A percentile compares a stretch with the other conserved stretches of the same genome.
Conservation (phyloP, 2,888 invertebrate genomes). For the Hydriomena furcata region DNA sequence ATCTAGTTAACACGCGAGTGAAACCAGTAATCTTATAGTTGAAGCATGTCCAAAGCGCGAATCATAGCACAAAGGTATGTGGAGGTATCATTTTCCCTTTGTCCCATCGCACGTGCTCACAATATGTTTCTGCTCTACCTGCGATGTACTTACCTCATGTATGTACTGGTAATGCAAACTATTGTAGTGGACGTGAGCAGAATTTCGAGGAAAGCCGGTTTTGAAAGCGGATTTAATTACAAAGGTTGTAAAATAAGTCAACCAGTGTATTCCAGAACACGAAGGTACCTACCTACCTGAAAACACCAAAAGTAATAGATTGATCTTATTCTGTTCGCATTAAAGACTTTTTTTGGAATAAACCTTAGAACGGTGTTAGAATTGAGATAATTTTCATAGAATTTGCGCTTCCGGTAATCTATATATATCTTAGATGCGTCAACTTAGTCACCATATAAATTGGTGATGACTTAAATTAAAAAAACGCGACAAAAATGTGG, state of each 20-base stretch:
- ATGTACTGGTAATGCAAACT: conserved; percentile 25
- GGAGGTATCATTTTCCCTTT: conserved; percentile 30
- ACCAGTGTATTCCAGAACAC: not conserved
- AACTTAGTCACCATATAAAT: no score
- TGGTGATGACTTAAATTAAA: no score
- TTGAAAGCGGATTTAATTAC: conserved; percentile 19
- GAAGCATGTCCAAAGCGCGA: conserved; percentile 1
- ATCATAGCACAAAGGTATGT: conserved; percentile 20
- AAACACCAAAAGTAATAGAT: no score
- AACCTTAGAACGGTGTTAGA: no score
- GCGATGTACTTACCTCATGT: conserved; percentile 13
- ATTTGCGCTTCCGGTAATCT: no score
- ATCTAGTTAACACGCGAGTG: no score
- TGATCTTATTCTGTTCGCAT: no score
- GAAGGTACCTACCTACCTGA: no score
- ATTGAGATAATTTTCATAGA: no score
- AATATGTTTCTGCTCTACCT: conserved; percentile 30
- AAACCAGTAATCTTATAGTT: not conserved
- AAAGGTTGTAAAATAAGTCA: not conserved
- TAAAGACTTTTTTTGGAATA: no score
- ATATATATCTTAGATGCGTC: no score
- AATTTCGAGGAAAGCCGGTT: conserved; percentile 21
- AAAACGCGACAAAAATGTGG: no score
- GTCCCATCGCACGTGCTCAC: conserved; percentile 31
- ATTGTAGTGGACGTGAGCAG: conserved; percentile 26